Base-by-base conservation (phyloP, 1,140 invertebrate species). In the Drosophila nikananu region DNA sequence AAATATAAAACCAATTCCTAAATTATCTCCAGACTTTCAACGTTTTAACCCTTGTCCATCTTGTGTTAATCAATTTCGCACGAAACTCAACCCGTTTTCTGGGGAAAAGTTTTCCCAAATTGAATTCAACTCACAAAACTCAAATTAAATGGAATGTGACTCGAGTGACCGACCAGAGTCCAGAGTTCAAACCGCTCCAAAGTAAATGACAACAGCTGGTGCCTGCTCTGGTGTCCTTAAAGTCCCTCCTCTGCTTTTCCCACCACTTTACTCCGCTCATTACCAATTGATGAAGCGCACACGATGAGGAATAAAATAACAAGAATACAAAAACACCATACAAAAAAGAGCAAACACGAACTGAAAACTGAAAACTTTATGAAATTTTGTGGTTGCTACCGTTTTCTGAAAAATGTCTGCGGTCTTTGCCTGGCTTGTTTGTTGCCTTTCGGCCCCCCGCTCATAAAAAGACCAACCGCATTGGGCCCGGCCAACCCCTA, bases 351-450 rank as follows among this genome's bases (percentile, higher is more conserved):
- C 41, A 37, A 42, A 62, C 42, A 64, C 46, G 37, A 58, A 60
- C 32, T 89, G 54, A 55, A 55, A 55, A 55, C 52, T 25, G 48
- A 72, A 81, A 81, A 89, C 58, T 89, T 89, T 89, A 89, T 89
- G 86, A 89, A 89, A 79, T 89, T 90, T 86, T 89, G 86, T 89
- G 86, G 86, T 90, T 90, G 86, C 84, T 89, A 89, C 84, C 74
- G 84, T 89, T 87, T 57, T 86, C 71, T 77, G 63, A 89, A 86
- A 84, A 89, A 81, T 89, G 68, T 81, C 81, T 80, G 68, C 66
- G 77, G 83, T 81, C 48, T 59, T 37, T 25, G 44, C 25, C 44
- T 25, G 39, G 46, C 64, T 46, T 46, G 35, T 60, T 37, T 12
- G 25, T 41, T 58, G 30, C 42, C 13, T 55, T 58, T 27, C 17